Evolutionary conservation across 1,140 invertebrate genomes (phyloP).

Genomic region (Caenorhabditis briggsae): DNA sequence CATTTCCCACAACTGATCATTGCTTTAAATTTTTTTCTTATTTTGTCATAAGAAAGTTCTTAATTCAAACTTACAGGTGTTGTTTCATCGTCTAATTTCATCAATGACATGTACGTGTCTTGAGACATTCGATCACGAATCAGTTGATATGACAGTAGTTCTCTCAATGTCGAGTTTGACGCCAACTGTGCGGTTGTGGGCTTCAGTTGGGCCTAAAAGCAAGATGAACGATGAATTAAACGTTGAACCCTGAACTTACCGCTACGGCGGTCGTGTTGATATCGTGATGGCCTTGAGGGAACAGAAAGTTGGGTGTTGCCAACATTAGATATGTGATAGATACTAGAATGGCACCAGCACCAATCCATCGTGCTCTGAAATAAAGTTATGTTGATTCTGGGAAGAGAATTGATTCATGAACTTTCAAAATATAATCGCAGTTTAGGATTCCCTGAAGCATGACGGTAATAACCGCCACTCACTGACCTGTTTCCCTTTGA

Average conservation of each 20-base stretch:
- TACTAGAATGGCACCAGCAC: constrained; percentile 75
- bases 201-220: constrained; percentile 61
- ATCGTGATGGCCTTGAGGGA: constrained; percentile 68
- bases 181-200: constrained; percentile 59
- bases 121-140: constrained; percentile 70
- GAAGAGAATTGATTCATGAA: no score
- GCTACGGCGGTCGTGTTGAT: constrained; percentile 74
- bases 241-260: constrained; percentile 46
- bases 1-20: constrained; percentile 15
- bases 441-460: no score
- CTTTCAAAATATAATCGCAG: no score
- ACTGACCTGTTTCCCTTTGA: constrained; percentile 67
- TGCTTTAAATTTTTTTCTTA: constrained; percentile 54
- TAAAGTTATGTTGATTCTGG: no score
- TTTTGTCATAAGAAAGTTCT: neutral
- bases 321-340: constrained; percentile 74
- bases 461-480: no score
- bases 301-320: constrained; percentile 75
- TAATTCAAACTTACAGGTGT: constrained; percentile 4
- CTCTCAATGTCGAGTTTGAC: constrained; percentile 66
- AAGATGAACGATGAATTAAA: neutral
- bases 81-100: constrained; percentile 50
- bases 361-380: constrained; percentile 74
- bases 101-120: constrained; percentile 30
- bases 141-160: constrained; percentile 69